Base-by-base conservation (phyloP, 2,113 vertebrate species). In the Genyomyrus donnyi region DNA sequence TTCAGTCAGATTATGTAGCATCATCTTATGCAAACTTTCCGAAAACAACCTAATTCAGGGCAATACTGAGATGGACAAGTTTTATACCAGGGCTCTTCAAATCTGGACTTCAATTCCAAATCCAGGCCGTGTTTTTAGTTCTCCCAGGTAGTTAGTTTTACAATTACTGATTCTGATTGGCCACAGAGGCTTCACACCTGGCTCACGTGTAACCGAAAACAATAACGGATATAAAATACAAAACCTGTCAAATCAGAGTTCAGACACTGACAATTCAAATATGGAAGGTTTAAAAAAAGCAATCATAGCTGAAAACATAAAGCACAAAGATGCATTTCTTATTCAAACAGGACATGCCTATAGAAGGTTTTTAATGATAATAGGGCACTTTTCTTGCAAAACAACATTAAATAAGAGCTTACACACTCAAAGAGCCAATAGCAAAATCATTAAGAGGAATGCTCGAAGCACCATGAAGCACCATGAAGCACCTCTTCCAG, bases 401-500 rank as follows among this genome's bases (percentile, higher is more conserved):
- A 88, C 48, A 10, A 0, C n/a, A 83, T 70, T 0, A 62, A 83
- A 49, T n/a, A 77, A 42, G 17, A 7, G 8, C 21, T 7, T n/a
- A 77, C 17, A 35, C 5, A 27, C 39, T 84, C 19, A 24, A 11
- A 89, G 24, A n/a, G 10, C 17, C 46, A 11, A 52, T 35, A 31
- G 8, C 21, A n/a, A 86, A 3, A 27, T 49, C 85, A 31, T 4
- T 46, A 74, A 83, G 21, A 46, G 2, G 39, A 77, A 84, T 46
- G n/a, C 66, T 31, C 21, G 15, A 42, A 35, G 11, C 88, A 50
- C 5, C 11, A n/a, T 46, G 8, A 5, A 91, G 88, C 86, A 97
- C 98, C 97, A 31, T 42, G 5, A 6, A 91, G 88, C 87, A 97
- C 98, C 97, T 98, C 96, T 80, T 97, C 96, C 8, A 95, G 89